These are phyloP conservation scores for Saguinus midas DNA, from an alignment of 2,113 vertebrate species.

Conservation along the genomic window DNA sequence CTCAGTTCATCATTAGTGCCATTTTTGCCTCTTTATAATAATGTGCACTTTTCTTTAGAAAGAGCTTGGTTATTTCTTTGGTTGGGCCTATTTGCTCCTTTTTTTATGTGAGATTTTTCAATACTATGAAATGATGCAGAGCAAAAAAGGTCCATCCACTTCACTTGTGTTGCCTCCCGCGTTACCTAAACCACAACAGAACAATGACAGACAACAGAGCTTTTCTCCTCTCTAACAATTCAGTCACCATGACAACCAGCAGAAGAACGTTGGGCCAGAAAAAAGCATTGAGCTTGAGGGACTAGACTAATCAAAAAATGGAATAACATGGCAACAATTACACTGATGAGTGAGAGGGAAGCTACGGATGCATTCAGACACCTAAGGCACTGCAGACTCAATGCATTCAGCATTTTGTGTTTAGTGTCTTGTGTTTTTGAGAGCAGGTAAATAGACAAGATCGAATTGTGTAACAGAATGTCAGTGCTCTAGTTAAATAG, in stretches of 20 bases:
- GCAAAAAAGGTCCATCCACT: constrained; percentile 91
- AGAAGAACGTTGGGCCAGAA: constrained; percentile 89
- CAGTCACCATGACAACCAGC: constrained; percentile 90
- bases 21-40: constrained; percentile 86
- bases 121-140: constrained; percentile 89
- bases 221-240: constrained; percentile 87
- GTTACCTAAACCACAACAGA: constrained; percentile 91
- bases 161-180: constrained; percentile 89
- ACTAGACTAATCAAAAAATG: constrained; percentile 91
- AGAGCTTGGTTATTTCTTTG: constrained; percentile 88
- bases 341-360: constrained; percentile 87
- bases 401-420: constrained; percentile 82
- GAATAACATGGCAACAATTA: constrained; percentile 90
- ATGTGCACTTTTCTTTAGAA: constrained; percentile 82
- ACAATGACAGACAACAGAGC: constrained; percentile 90
- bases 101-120: constrained; percentile 90
- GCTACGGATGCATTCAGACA: constrained; percentile 86
- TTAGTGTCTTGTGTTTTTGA: constrained; percentile 87
- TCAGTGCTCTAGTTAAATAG: constrained; percentile 89
- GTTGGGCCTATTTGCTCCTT: constrained; percentile 89
- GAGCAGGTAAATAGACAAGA: constrained; percentile 88
- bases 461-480: constrained; percentile 89
- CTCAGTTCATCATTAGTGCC: constrained; percentile 82
- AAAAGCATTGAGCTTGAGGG: constrained; percentile 88
- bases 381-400: constrained; percentile 84